A percentile compares a stretch with the other conserved stretches of the same genome.
phyloP scores from a whole-genome alignment of 2,113 vertebrate genomes.

The Athene noctua region DNA sequence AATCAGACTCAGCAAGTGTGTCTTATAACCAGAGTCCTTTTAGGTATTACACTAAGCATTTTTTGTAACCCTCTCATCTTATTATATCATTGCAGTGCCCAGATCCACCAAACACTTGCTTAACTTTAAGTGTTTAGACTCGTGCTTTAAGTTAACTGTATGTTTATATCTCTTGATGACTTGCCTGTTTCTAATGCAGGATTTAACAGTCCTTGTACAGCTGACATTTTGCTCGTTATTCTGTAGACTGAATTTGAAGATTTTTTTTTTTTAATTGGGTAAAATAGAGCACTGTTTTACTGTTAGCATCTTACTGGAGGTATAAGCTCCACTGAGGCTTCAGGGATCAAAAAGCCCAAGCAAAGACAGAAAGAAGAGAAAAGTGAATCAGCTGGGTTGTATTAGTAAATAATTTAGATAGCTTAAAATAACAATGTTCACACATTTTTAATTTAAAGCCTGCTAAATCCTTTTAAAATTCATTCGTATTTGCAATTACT shows the following conservation, averaged over 20 bases:
- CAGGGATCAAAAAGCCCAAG: conserved; percentile 35
- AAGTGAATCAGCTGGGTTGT: conserved; percentile 46
- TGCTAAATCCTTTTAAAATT: conserved; percentile 75
- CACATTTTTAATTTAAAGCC: conserved; percentile 76
- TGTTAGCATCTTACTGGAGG: not conserved
- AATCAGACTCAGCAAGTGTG: not conserved
- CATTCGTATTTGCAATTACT: conserved; percentile 76
- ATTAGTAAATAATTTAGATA: conserved; percentile 74
- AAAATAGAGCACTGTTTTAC: not conserved
- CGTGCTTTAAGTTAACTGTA: not conserved
- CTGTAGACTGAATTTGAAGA: not conserved
- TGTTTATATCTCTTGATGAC: not conserved
- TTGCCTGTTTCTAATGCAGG: not conserved
- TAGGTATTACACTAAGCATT: not conserved
- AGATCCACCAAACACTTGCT: not conserved
- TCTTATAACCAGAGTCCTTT: not conserved
- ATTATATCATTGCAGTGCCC: too few relatives aligned
- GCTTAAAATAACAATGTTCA: conserved; percentile 74
- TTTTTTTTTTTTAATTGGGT: conserved; percentile 1
- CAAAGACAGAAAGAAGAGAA: conserved; percentile 10
- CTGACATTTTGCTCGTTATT: not conserved
- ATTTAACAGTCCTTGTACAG: not conserved
- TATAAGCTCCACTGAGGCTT: not conserved
- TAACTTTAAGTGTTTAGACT: not conserved
- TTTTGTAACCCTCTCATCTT: not conserved